phyloP scores from a whole-genome alignment of 2,113 vertebrate species.

The Rhinolophus ferrumequinum region DNA sequence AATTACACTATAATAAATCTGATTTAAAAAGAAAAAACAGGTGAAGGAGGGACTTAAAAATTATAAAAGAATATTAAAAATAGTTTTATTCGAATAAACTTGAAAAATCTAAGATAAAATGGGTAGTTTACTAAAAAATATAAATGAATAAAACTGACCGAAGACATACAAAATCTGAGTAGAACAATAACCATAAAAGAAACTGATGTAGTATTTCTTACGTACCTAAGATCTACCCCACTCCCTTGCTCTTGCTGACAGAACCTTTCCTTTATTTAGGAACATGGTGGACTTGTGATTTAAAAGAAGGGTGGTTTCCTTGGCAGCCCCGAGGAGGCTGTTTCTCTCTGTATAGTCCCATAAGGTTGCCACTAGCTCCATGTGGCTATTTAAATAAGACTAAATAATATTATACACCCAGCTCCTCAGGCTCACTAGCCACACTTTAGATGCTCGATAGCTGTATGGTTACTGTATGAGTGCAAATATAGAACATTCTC shows the following conservation, averaged over 20 bases:
- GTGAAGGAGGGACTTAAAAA: not conserved
- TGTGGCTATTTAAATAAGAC: not conserved
- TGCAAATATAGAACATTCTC: not conserved
- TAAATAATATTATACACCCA: not conserved
- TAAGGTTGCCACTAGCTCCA: not conserved
- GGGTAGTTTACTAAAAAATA: conserved; percentile 11
- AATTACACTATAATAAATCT: conserved; percentile 19
- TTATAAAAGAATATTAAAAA: not conserved
- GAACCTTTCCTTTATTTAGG: not conserved
- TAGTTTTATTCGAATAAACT: conserved; percentile 14
- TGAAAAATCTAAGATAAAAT: conserved; percentile 2
- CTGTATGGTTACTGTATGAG: not conserved
- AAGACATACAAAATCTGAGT: conserved; percentile 7
- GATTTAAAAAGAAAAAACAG: not conserved
- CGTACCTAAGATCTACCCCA: not conserved
- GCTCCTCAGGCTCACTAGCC: not conserved
- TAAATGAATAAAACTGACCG: not conserved
- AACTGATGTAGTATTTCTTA: not conserved
- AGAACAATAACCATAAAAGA: not conserved
- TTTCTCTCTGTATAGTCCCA: not conserved
- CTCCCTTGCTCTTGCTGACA: not conserved
- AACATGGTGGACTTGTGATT: not conserved
- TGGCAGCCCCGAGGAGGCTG: not conserved
- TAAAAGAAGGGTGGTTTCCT: not conserved
- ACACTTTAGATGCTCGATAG: not conserved